Conservation (phyloP, 2,797 vertebrate species). For the Caiman crocodilus region DNA sequence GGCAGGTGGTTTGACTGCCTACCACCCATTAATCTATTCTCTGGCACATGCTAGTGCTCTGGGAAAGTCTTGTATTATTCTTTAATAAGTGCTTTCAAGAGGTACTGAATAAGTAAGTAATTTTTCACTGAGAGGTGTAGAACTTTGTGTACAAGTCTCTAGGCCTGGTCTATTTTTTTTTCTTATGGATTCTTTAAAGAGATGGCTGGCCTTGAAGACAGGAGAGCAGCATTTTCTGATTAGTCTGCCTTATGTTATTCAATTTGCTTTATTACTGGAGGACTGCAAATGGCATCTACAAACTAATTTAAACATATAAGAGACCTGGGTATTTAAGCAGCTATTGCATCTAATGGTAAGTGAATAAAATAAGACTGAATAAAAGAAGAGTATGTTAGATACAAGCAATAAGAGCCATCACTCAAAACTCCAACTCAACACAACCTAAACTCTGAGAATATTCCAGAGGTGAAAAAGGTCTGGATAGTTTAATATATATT, state of each 20-base stretch:
- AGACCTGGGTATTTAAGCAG: background rate
- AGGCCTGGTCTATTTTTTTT: conserved; percentile 38
- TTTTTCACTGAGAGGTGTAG: conserved; percentile 42
- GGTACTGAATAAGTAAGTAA: conserved; percentile 8
- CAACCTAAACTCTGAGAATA: no score
- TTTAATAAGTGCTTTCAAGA: conserved; percentile 55
- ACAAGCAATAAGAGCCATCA: background rate
- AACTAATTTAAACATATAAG: background rate
- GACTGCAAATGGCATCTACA: background rate
- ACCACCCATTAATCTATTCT: conserved; percentile 50
- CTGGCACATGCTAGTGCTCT: conserved; percentile 38
- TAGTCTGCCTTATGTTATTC: background rate
- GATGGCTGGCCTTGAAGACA: conserved; percentile 2
- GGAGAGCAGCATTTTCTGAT: conserved; percentile 4
- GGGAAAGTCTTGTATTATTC: conserved; percentile 29
- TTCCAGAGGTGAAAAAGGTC: no score
- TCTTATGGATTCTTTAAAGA: conserved; percentile 16
- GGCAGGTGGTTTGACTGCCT: conserved; percentile 8
- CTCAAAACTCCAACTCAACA: background rate
- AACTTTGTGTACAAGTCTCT: background rate
- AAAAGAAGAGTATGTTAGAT: background rate
- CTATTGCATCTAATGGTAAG: background rate
- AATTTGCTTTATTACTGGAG: background rate
- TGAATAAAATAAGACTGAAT: background rate
- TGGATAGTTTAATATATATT: no score